Evolutionary conservation across 2,797 vertebrate species (phyloP).

Genomic region (Lepidocolaptes lacrymiger): DNA sequence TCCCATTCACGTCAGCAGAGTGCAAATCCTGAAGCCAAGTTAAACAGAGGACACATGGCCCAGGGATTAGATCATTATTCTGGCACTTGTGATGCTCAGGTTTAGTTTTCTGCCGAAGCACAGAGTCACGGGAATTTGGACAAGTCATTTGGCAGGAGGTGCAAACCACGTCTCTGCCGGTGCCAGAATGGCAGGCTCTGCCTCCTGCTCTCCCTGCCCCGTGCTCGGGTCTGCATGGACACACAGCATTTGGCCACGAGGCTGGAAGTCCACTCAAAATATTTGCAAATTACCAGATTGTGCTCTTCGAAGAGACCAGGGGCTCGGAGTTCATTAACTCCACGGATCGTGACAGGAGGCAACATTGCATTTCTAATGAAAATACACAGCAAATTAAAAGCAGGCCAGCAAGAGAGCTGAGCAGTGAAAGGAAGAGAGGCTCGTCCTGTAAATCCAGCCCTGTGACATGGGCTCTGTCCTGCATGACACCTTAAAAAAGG

Average conservation of each 20-base stretch:
- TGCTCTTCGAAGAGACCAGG: not conserved
- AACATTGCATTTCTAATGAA: not conserved
- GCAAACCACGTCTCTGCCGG: not conserved
- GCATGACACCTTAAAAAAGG: not conserved
- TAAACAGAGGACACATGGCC: constrained; percentile 52
- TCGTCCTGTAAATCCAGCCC: not conserved
- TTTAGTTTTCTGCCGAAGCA: constrained; percentile 34
- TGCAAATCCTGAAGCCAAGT: constrained; percentile 40
- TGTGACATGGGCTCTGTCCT: not conserved
- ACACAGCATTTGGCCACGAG: not conserved
- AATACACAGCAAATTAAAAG: not conserved
- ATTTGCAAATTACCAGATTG: not conserved
- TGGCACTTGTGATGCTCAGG: constrained; percentile 31
- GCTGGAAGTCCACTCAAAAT: not conserved
- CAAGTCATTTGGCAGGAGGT: constrained; percentile 3
- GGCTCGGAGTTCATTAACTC: not conserved
- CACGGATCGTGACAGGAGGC: not conserved
- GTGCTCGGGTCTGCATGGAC: not conserved
- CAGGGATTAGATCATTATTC: constrained; percentile 44
- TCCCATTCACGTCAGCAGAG: constrained; percentile 12
- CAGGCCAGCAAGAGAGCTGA: not conserved
- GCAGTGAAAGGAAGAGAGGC: not conserved
- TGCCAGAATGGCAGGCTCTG: not conserved
- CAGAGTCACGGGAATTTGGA: constrained; percentile 2
- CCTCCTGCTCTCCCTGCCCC: not conserved